Evolutionary conservation across 2,888 invertebrate genomes (phyloP).

Genomic region (Drosophila prostipennis): DNA sequence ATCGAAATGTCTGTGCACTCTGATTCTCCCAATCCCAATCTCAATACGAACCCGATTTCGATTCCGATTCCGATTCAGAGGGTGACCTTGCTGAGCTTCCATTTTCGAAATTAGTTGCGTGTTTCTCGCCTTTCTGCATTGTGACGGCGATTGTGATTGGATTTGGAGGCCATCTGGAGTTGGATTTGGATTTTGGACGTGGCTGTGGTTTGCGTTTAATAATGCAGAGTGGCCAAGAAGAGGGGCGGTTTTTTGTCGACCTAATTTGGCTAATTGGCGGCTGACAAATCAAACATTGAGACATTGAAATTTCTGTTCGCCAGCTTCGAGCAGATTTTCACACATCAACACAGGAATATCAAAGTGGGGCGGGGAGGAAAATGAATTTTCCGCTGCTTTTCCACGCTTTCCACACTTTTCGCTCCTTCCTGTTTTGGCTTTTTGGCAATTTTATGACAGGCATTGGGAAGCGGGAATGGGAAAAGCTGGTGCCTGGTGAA

Average conservation of each 20-base stretch:
- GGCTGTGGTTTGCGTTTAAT: slow-evolving; percentile 39
- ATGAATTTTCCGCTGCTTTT: slow-evolving; percentile 52
- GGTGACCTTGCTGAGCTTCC: slow-evolving; percentile 44
- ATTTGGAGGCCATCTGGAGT: slow-evolving; percentile 49
- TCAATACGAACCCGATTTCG: slow-evolving; percentile 6
- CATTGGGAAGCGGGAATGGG: neutral
- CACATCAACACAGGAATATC: slow-evolving; percentile 65
- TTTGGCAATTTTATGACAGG: slow-evolving; percentile 65
- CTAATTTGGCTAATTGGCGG: slow-evolving; percentile 69
- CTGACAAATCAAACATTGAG: slow-evolving; percentile 33
- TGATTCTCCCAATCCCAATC: slow-evolving; percentile 18
- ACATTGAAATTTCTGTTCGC: slow-evolving; percentile 46
- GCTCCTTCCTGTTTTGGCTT: slow-evolving; percentile 29
- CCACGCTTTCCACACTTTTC: slow-evolving; percentile 14
- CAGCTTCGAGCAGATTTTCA: slow-evolving; percentile 57
- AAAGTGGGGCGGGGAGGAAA: neutral
- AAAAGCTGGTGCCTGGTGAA: slow-evolving; percentile 53
- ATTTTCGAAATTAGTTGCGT: slow-evolving; percentile 61
- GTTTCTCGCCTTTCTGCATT: slow-evolving; percentile 29
- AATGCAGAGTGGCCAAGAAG: slow-evolving; percentile 44
- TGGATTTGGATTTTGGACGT: slow-evolving; percentile 10
- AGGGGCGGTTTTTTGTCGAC: slow-evolving; percentile 7
- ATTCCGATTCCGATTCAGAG: slow-evolving; percentile 19
- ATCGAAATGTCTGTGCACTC: slow-evolving; percentile 17
- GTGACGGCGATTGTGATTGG: slow-evolving; percentile 23